Evolutionary conservation across 2,888 invertebrate genomes (phyloP).

Genomic region (Volucella zonaria): DNA sequence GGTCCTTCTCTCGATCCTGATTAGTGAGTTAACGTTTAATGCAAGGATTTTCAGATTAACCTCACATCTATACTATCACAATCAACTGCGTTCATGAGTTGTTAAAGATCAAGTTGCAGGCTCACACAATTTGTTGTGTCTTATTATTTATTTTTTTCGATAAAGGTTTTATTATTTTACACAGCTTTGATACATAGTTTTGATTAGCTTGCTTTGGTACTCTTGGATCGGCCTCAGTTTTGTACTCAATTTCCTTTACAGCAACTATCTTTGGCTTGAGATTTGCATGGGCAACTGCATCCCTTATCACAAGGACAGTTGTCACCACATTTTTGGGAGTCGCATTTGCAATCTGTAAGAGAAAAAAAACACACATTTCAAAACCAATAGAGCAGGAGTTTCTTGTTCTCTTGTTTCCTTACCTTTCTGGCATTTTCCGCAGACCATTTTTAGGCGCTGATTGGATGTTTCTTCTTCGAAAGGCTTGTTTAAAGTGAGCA

Average conservation of each 20-base stretch:
- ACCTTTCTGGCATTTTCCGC: slow-evolving; percentile 15
- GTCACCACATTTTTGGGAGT: slow-evolving; percentile 12
- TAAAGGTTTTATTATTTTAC: no score
- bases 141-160: no score
- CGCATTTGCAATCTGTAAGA: slow-evolving; percentile 11
- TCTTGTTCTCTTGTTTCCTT: background rate
- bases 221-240: no score
- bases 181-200: no score
- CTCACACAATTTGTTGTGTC: no score
- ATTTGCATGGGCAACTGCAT: slow-evolving; percentile 10
- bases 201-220: no score
- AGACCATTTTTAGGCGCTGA: slow-evolving; percentile 7
- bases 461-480: background rate
- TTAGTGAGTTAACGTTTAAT: no score
- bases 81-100: no score
- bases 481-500: background rate
- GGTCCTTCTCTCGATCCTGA: no score
- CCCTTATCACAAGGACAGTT: background rate
- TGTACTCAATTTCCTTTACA: background rate
- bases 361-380: background rate
- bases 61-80: no score
- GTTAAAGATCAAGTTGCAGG: no score
- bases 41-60: no score
- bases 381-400: background rate
- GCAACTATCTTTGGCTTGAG: slow-evolving; percentile 1